phyloP scores from a whole-genome alignment of 2,888 invertebrate species.

The Xylocampa areola region DNA sequence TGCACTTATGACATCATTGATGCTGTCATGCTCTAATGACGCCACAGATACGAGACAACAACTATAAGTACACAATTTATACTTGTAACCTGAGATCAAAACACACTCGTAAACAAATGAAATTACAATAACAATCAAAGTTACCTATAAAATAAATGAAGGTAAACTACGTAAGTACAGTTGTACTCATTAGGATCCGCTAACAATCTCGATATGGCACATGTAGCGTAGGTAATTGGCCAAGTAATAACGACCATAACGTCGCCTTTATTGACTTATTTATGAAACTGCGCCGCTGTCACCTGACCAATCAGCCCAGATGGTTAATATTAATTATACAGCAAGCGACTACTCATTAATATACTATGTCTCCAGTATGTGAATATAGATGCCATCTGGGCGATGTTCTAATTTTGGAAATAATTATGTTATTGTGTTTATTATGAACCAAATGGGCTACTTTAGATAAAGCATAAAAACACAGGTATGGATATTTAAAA shows the following conservation, averaged over 20 bases:
- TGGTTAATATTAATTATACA: slow-evolving; percentile 34
- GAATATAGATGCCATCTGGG: neutral
- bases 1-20: slow-evolving; percentile 17
- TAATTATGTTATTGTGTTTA: neutral
- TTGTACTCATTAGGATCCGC: slow-evolving; percentile 32
- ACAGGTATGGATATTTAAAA: too few species aligned
- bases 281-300: slow-evolving; percentile 33
- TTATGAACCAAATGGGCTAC: too few species aligned
- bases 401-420: neutral
- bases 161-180: slow-evolving; percentile 13
- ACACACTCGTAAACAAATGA: slow-evolving; percentile 16
- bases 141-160: slow-evolving; percentile 12
- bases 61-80: slow-evolving; percentile 20
- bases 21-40: slow-evolving; percentile 20
- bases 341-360: slow-evolving; percentile 11
- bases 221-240: slow-evolving; percentile 28
- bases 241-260: slow-evolving; percentile 33
- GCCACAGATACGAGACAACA: slow-evolving; percentile 25
- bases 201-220: slow-evolving; percentile 36
- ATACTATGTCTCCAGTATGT: slow-evolving; percentile 20
- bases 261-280: slow-evolving; percentile 44
- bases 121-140: slow-evolving; percentile 44
- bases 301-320: slow-evolving; percentile 44
- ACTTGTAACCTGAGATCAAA: slow-evolving; percentile 12
- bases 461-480: too few species aligned